Conservation (phyloP, 2,113 vertebrate species). For the Zosterops japonicus region DNA sequence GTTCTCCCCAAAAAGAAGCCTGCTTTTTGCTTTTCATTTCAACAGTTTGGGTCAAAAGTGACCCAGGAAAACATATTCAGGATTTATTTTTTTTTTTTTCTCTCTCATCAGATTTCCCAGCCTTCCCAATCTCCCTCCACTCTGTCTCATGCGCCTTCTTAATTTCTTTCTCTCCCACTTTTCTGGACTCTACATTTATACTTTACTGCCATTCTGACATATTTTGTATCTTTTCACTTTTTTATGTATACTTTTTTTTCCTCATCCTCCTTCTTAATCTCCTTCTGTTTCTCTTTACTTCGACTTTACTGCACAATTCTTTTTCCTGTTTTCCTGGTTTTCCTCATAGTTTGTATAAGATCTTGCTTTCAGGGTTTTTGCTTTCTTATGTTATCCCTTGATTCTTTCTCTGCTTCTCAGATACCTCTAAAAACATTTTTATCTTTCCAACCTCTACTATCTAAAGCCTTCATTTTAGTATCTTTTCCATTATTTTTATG, state of each 20-base stretch:
- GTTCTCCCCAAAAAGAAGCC: not conserved
- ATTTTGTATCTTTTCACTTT: not conserved
- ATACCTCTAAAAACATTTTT: not conserved
- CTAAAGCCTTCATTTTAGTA: not conserved
- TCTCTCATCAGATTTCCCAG: not conserved
- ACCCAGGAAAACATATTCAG: not conserved
- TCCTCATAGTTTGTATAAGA: accelerated
- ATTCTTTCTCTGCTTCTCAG: not conserved
- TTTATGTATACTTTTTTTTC: not conserved
- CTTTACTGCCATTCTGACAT: not conserved
- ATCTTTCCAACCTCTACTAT: not conserved
- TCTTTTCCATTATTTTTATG: not conserved
- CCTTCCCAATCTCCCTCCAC: not conserved
- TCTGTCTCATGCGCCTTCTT: not conserved
- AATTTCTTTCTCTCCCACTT: not conserved
- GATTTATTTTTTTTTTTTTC: not conserved
- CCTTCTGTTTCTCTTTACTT: not conserved
- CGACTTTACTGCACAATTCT: not conserved
- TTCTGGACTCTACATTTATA: not conserved
- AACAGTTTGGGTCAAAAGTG: not conserved
- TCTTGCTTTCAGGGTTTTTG: not conserved
- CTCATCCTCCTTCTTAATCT: not conserved
- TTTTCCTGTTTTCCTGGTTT: not conserved
- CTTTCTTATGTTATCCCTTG: not conserved
- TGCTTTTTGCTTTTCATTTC: not conserved